A percentile compares a stretch with the other conserved stretches of the same genome.
Evolutionary conservation across 1,140 invertebrate species (phyloP).

Genomic region (Trachymyrmex septentrionalis): DNA sequence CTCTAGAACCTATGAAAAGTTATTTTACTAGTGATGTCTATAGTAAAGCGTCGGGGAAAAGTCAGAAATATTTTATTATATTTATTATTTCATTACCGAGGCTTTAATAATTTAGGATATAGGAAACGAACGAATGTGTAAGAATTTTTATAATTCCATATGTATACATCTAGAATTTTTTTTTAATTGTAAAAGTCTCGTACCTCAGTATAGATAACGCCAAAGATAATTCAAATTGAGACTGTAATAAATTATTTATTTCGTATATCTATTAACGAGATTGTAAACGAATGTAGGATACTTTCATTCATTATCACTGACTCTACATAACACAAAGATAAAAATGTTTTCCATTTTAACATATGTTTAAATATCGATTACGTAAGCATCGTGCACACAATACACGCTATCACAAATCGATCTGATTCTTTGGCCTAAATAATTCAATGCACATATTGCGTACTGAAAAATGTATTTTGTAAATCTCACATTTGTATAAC

Average conservation of each 20-base stretch:
- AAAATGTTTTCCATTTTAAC: slow-evolving; percentile 9
- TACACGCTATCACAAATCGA: slow-evolving; percentile 36
- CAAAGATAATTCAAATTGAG: slow-evolving; percentile 27
- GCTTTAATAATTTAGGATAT: slow-evolving; percentile 48
- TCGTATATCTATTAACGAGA: neutral
- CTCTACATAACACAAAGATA: neutral
- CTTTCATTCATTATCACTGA: neutral
- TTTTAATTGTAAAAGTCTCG: slow-evolving; percentile 18
- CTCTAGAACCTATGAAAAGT: slow-evolving; percentile 58
- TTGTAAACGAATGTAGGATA: neutral
- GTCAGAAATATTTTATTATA: slow-evolving; percentile 48
- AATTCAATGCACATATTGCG: slow-evolving; percentile 45
- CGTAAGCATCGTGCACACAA: neutral
- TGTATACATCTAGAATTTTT: neutral
- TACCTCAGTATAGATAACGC: slow-evolving; percentile 44
- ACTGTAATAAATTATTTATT: slow-evolving; percentile 37
- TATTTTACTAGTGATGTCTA: slow-evolving; percentile 63
- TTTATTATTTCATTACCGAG: slow-evolving; percentile 40
- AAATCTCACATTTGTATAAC: slow-evolving; percentile 54
- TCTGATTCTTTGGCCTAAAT: slow-evolving; percentile 51
- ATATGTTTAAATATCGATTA: neutral
- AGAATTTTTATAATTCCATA: slow-evolving; percentile 37
- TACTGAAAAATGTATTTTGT: slow-evolving; percentile 70
- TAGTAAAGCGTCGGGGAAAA: neutral
- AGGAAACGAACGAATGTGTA: slow-evolving; percentile 17